Conservation (phyloP, 2,888 invertebrate species). For the Cheilosia vulpina region DNA sequence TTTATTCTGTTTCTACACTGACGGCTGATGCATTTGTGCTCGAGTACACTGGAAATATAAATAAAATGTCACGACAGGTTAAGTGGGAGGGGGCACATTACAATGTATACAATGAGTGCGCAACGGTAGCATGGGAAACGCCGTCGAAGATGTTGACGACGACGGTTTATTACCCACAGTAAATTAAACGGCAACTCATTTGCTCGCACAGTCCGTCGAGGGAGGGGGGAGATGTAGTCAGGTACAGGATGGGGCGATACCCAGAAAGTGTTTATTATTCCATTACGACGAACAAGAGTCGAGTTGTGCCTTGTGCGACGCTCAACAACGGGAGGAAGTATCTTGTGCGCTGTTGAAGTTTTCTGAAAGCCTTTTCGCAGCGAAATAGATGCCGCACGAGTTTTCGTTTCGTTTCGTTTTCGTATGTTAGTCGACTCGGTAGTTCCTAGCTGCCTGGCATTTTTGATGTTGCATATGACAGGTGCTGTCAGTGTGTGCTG, state of each 20-base stretch:
- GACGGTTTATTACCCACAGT: conserved; percentile 67
- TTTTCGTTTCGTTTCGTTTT: background rate
- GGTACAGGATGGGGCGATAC: conserved; percentile 18
- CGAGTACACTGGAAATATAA: conserved; percentile 63
- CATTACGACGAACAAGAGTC: conserved; percentile 38
- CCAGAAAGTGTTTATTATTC: conserved; percentile 73
- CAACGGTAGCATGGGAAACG: conserved; percentile 71
- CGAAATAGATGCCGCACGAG: conserved; percentile 43
- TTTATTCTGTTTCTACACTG: conserved; percentile 50
- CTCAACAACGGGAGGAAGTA: conserved; percentile 60
- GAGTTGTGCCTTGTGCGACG: conserved; percentile 27
- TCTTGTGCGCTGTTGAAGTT: conserved; percentile 29
- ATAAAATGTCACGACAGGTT: conserved; percentile 73
- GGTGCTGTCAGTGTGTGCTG: conserved; percentile 59
- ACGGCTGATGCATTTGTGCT: conserved; percentile 22
- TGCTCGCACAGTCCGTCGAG: conserved; percentile 8
- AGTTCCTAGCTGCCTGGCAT: conserved; percentile 42
- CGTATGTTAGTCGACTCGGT: background rate
- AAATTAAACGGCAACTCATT: conserved; percentile 64
- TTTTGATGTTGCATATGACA: conserved; percentile 69
- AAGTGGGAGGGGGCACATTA: conserved; percentile 70
- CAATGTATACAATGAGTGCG: conserved; percentile 32
- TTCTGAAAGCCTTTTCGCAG: conserved; percentile 4
- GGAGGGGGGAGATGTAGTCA: background rate
- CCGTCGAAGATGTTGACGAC: conserved; percentile 37